These are phyloP conservation scores for Sarcophaga variegata DNA, from an alignment of 2,888 invertebrate genomes.

Conservation along the genomic window DNA sequence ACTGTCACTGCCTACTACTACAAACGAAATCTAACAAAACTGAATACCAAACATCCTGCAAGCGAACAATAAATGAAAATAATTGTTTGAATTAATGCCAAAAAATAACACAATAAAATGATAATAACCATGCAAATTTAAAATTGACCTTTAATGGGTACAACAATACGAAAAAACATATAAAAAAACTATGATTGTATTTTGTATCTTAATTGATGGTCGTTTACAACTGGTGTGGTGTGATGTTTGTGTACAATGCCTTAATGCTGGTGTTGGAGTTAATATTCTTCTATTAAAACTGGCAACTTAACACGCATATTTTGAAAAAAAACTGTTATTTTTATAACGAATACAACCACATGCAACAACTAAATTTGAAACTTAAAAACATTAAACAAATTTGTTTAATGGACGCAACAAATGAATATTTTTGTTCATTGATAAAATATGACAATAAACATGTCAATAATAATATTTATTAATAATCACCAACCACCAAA, in stretches of 20 bases:
- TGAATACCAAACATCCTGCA: slow-evolving; percentile 22
- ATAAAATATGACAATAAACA: slow-evolving; percentile 49
- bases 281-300: slow-evolving; percentile 35
- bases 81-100: slow-evolving; percentile 62
- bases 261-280: slow-evolving; percentile 28
- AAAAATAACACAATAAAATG: slow-evolving; percentile 52
- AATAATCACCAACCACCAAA: slow-evolving; percentile 37
- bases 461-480: slow-evolving; percentile 17
- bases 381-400: slow-evolving; percentile 23
- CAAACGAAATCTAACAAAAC: slow-evolving; percentile 59
- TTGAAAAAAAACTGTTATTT: slow-evolving; percentile 43
- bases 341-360: slow-evolving; percentile 40
- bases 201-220: slow-evolving; percentile 17
- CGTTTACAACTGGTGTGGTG: slow-evolving; percentile 15
- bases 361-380: slow-evolving; percentile 18
- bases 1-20: slow-evolving; percentile 50
- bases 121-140: slow-evolving; percentile 53
- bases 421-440: slow-evolving; percentile 51
- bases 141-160: slow-evolving; percentile 56
- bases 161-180: slow-evolving; percentile 8
- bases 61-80: slow-evolving; percentile 27
- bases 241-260: background rate
- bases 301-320: slow-evolving; percentile 27
- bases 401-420: slow-evolving; percentile 30
- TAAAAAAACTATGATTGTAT: slow-evolving; percentile 42